These are phyloP conservation scores for Umimayanthus kanabou DNA, from an alignment of 92 coral and sea anemone genomes.

Conservation along the genomic window DNA sequence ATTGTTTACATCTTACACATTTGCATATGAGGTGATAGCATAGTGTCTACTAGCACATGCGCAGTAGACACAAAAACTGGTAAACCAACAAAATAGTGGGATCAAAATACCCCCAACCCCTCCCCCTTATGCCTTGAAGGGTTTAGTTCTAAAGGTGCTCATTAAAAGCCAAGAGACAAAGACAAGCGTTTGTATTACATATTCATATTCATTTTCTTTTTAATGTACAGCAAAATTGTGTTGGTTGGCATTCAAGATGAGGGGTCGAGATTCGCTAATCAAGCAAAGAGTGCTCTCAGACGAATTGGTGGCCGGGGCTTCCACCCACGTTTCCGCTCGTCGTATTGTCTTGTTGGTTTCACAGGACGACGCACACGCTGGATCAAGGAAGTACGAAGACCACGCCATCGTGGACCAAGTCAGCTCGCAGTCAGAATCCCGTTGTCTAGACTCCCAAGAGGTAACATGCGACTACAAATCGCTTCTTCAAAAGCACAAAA, in stretches of 20 bases:
- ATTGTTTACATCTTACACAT: too few species aligned
- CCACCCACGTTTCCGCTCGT: constrained; percentile 17
- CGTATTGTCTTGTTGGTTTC: constrained; percentile 3
- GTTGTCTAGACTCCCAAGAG: constrained; percentile 27
- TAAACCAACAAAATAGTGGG: too few species aligned
- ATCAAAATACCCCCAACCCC: too few species aligned
- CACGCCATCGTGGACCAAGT: constrained; percentile 19
- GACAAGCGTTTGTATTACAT: neutral
- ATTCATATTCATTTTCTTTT: neutral
- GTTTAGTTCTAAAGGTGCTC: too few species aligned
- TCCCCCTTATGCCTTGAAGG: too few species aligned
- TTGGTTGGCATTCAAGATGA: constrained; percentile 32
- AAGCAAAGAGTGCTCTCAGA: neutral
- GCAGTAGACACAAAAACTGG: too few species aligned
- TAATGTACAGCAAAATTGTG: constrained; percentile 17
- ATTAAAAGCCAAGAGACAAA: neutral
- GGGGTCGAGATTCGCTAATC: neutral
- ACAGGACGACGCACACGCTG: constrained; percentile 26
- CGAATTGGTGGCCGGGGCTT: constrained; percentile 24
- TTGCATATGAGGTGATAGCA: too few species aligned
- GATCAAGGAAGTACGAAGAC: neutral
- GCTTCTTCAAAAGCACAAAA: neutral
- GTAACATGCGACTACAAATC: neutral
- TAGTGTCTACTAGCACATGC: too few species aligned
- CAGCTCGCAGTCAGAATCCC: constrained; percentile 11